These are phyloP conservation scores for Elgaria multicarinata DNA, from an alignment of 2,113 vertebrate species.

Conservation along the genomic window DNA sequence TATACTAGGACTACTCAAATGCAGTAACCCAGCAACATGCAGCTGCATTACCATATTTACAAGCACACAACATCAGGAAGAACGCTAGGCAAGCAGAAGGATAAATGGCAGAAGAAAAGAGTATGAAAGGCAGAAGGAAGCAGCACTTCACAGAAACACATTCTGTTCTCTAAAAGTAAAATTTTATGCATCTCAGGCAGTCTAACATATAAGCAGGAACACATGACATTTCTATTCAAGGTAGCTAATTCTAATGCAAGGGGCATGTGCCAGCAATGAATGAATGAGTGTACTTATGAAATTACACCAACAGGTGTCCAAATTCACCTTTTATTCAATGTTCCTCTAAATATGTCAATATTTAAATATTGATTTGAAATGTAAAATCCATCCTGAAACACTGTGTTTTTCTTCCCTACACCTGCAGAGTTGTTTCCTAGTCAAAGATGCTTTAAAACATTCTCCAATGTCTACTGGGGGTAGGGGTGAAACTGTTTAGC, in stretches of 20 bases:
- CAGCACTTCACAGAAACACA: conserved; percentile 66
- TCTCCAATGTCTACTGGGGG: neutral
- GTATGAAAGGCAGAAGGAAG: conserved; percentile 45
- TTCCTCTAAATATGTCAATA: neutral
- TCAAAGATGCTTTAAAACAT: neutral
- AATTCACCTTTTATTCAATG: neutral
- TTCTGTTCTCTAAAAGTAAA: conserved; percentile 73
- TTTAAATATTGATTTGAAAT: neutral
- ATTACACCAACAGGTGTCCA: neutral
- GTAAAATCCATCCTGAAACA: conserved; percentile 2
- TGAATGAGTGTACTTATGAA: neutral
- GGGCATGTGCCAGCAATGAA: neutral
- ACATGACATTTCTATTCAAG: neutral
- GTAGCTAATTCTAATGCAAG: conserved; percentile 18
- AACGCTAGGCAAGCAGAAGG: conserved; percentile 46
- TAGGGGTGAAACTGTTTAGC: neutral
- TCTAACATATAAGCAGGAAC: conserved; percentile 47
- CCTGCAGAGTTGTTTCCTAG: neutral
- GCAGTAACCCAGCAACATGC: conserved; percentile 64
- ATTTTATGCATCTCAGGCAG: conserved; percentile 83
- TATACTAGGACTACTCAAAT: neutral
- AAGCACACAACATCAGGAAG: conserved; percentile 30
- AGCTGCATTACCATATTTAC: conserved; percentile 15
- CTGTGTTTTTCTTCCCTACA: neutral
- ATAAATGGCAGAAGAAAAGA: neutral